These are phyloP conservation scores for Hephaestus fuliginosus DNA, from an alignment of 2,797 vertebrate species.

Conservation along the genomic window DNA sequence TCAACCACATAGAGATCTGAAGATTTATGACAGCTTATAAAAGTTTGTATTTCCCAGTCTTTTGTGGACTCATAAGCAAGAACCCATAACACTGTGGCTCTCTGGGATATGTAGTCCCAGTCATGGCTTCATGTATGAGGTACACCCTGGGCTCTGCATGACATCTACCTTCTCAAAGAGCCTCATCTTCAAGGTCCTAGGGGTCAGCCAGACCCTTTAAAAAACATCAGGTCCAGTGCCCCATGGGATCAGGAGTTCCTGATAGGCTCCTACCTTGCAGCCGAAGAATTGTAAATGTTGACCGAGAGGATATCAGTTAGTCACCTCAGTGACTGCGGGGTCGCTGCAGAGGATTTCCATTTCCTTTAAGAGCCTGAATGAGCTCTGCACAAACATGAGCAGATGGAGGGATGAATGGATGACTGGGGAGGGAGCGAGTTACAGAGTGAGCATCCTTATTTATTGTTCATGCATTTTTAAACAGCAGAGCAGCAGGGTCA, in stretches of 20 bases:
- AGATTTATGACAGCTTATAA: neutral
- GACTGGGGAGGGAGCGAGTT: constrained; percentile 41
- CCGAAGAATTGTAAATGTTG: constrained; percentile 81
- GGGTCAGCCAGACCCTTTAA: constrained; percentile 55
- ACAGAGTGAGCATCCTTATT: constrained; percentile 77
- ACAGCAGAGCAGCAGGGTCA: constrained; percentile 79
- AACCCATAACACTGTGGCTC: neutral
- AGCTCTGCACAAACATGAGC: constrained; percentile 82
- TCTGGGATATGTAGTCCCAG: constrained; percentile 19
- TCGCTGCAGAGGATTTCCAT: constrained; percentile 79
- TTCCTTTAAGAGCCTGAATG: constrained; percentile 81
- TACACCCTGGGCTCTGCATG: neutral
- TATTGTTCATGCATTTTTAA: constrained; percentile 89
- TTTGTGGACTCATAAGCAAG: neutral
- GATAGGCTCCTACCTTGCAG: constrained; percentile 80
- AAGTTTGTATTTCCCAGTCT: neutral
- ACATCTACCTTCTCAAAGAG: constrained; percentile 22
- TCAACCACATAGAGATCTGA: neutral
- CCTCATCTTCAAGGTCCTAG: constrained; percentile 39
- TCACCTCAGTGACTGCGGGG: constrained; percentile 78
- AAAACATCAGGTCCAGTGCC: constrained; percentile 73
- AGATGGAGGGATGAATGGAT: constrained; percentile 53
- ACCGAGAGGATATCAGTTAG: constrained; percentile 84
- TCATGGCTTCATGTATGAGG: neutral
- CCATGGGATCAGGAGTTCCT: constrained; percentile 86